Conservation (phyloP, 2,797 vertebrate genomes). For the Trachurus trachurus region DNA sequence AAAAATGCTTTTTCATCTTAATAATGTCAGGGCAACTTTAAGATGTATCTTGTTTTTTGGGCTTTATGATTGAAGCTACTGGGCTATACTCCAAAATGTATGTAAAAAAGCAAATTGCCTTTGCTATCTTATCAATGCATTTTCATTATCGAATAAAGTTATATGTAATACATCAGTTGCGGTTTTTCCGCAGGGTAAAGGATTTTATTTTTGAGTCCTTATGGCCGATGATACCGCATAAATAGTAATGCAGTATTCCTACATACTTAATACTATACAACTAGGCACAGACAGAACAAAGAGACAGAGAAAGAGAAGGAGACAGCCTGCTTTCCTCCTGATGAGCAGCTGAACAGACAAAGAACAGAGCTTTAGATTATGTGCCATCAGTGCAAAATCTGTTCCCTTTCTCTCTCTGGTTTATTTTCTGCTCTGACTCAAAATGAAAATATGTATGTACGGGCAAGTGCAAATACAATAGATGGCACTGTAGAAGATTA, state of each 20-base stretch:
- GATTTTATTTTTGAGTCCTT: not conserved
- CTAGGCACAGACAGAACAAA: not conserved
- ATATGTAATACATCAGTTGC: no score
- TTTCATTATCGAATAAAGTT: not conserved
- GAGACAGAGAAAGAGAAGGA: constrained; percentile 10
- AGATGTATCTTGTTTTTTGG: not conserved
- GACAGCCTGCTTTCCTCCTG: constrained; percentile 49
- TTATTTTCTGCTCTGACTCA: constrained; percentile 17
- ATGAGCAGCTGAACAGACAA: constrained; percentile 62
- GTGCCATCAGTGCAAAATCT: constrained; percentile 35
- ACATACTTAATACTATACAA: no score
- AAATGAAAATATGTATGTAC: not conserved
- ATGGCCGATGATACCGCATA: not conserved
- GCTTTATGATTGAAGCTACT: not conserved
- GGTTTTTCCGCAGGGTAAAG: not conserved
- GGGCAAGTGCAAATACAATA: not conserved
- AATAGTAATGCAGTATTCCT: no score
- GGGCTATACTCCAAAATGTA: not conserved
- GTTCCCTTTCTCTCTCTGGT: not conserved
- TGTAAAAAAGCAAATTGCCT: not conserved
- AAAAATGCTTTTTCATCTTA: not conserved
- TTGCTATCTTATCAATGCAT: not conserved
- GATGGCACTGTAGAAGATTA: not conserved
- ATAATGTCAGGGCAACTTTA: not conserved
- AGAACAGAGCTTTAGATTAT: constrained; percentile 37